Base-by-base conservation (phyloP, 2,888 invertebrate genomes). In the Eupithecia vulgata region DNA sequence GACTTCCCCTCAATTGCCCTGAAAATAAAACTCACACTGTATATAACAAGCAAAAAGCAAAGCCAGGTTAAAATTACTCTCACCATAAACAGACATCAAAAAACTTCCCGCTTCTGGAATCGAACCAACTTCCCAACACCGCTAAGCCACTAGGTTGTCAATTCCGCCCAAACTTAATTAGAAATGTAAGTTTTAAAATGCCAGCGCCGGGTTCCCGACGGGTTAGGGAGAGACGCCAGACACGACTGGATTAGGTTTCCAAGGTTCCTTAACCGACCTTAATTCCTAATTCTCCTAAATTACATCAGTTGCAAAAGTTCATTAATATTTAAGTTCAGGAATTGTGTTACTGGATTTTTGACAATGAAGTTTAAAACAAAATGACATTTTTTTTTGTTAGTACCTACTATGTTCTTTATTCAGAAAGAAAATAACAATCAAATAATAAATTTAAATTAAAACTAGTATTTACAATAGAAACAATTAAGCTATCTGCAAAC, bases 221-320 rank as follows among this genome's bases (percentile, higher is more conserved):
- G 34, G 35, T n/a, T 35, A 3, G 8, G 17, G 61, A 35, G 15
- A 4, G 35, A 17, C 34, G 35, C 13, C 15, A 62, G 35, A 35
- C 17, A 4, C 35, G 0, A 17, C 48, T 8, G 34, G 61, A 62
- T 62, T 62, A 62, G 61, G 61, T 62, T 62, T 62, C 34, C 34
- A 17, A 62, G 30, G 61, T 48, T n/a, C 30, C 30, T 30, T 30
- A 3, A 30, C n/a, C 10, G n/a, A n/a, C 34, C 61, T 62, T 62
- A 8, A 62, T 62, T 62, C 61, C 61, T 62, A 62, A 62, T 62
- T 62, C 17, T 34, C 30, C 35, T 62, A 35, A 35, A 62, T 62
- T 30, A 62, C 6, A 35, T 17, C 30, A 35, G 35, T 62, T 62
- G 35, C 30, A 34, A 34, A 62, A 48, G 48, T 48, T 48, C 48